Conservation (phyloP, 2,888 invertebrate genomes). For the Drosophila hamatofila region DNA sequence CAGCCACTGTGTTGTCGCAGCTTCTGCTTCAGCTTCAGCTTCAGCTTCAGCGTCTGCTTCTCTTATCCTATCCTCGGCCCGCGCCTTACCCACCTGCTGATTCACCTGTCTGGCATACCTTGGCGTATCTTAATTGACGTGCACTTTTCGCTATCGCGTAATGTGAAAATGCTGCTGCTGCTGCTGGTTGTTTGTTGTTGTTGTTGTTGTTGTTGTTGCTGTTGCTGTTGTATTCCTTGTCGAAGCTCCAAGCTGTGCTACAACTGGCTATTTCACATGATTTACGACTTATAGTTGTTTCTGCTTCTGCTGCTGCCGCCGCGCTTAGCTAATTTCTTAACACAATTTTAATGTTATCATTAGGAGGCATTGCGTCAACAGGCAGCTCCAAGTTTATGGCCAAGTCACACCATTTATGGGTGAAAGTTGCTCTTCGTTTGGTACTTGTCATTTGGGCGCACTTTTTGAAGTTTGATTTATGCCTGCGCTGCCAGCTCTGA, state of each 20-base stretch:
- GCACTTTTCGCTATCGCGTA: constrained; percentile 82
- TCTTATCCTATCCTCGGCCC: constrained; percentile 6
- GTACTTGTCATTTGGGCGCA: constrained; percentile 46
- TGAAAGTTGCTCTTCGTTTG: constrained; percentile 61
- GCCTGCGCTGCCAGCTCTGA: constrained; percentile 16
- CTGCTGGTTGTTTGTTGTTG: not conserved
- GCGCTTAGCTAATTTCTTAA: constrained; percentile 76
- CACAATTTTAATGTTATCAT: constrained; percentile 80
- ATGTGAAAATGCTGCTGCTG: constrained; percentile 73
- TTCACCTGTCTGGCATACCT: constrained; percentile 78
- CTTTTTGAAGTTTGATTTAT: constrained; percentile 75
- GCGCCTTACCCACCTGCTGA: constrained; percentile 52
- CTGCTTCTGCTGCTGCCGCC: constrained; percentile 25
- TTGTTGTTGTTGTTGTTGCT: not conserved
- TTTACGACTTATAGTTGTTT: constrained; percentile 65
- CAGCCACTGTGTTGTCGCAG: constrained; percentile 57
- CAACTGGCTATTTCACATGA: constrained; percentile 63
- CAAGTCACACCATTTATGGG: constrained; percentile 69
- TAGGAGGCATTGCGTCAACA: constrained; percentile 73
- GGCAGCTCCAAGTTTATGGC: constrained; percentile 53
- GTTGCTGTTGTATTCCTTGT: constrained; percentile 23
- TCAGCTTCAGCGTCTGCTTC: constrained; percentile 36
- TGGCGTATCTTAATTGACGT: constrained; percentile 80
- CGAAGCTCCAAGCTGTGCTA: constrained; percentile 45
- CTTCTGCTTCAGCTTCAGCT: constrained; percentile 30